Conservation (phyloP, 2,888 invertebrate species). For the Andrena haemorrhoa region DNA sequence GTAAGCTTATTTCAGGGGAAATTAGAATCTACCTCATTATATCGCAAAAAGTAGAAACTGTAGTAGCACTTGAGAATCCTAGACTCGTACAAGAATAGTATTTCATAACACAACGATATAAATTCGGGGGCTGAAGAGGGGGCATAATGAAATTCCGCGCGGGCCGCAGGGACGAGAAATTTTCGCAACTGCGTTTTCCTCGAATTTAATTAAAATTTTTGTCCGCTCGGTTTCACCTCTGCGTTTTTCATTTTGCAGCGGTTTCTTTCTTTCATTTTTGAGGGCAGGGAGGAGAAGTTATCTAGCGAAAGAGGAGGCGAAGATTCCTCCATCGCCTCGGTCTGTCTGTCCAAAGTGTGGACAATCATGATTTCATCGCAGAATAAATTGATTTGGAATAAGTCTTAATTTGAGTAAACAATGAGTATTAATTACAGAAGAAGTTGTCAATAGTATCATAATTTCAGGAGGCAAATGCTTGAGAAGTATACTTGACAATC, state of each 20-base stretch:
- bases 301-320: too few relatives aligned
- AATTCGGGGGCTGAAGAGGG: constrained; percentile 19
- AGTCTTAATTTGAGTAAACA: too few relatives aligned
- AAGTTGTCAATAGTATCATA: too few relatives aligned
- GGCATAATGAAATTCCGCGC: constrained; percentile 51
- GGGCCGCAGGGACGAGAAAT: constrained; percentile 37
- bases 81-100: background rate
- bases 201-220: constrained; percentile 57
- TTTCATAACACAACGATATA: constrained; percentile 45
- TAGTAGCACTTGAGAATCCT: background rate
- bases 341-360: too few relatives aligned
- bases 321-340: too few relatives aligned
- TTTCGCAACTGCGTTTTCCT: constrained; percentile 49
- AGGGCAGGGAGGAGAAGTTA: too few relatives aligned
- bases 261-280: background rate
- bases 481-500: too few relatives aligned
- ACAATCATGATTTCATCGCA: too few relatives aligned
- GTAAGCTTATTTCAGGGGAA: background rate
- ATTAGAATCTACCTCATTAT: background rate
- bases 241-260: constrained; percentile 14
- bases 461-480: too few relatives aligned
- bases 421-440: too few relatives aligned
- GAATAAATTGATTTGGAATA: too few relatives aligned
- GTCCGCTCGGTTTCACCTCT: background rate
- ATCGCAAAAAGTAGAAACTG: background rate